phyloP scores from a whole-genome alignment of 2,797 vertebrate genomes.

The Macropodus opercularis region DNA sequence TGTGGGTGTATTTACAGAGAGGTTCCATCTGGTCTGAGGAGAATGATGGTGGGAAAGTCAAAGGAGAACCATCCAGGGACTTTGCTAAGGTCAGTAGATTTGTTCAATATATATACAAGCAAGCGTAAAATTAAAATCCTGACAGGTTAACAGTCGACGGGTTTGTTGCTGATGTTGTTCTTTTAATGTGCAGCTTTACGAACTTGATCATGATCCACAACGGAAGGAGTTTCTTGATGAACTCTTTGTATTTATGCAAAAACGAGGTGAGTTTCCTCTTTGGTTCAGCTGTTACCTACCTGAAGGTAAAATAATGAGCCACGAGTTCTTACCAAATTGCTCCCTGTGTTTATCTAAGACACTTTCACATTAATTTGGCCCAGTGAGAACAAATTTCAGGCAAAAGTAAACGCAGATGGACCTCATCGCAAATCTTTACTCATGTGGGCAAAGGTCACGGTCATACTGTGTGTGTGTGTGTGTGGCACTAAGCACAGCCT shows the following conservation, averaged over 20 bases:
- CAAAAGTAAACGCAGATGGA: background rate
- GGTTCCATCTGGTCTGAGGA: constrained; percentile 88
- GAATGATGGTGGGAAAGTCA: constrained; percentile 84
- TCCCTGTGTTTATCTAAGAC: too few relatives aligned
- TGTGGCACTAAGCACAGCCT: constrained; percentile 47
- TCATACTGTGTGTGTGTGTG: background rate
- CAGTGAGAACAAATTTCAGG: constrained; percentile 12
- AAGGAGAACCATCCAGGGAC: constrained; percentile 93
- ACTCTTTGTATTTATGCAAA: constrained; percentile 97
- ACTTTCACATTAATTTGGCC: background rate
- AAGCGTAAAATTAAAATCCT: constrained; percentile 7
- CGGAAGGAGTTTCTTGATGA: constrained; percentile 96
- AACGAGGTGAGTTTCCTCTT: constrained; percentile 86
- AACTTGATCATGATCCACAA: constrained; percentile 92
- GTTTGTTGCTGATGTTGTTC: constrained; percentile 5
- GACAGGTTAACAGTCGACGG: background rate
- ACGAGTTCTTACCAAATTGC: too few relatives aligned
- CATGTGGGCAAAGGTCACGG: constrained; percentile 1
- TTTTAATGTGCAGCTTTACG: constrained; percentile 86
- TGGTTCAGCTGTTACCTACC: too few relatives aligned
- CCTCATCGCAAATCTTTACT: background rate
- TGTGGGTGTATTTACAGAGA: constrained; percentile 62
- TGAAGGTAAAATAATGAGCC: too few relatives aligned
- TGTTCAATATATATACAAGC: background rate
- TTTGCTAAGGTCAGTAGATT: constrained; percentile 91